Conservation (phyloP, 2,113 vertebrate species). For the Chroicocephalus ridibundus region DNA sequence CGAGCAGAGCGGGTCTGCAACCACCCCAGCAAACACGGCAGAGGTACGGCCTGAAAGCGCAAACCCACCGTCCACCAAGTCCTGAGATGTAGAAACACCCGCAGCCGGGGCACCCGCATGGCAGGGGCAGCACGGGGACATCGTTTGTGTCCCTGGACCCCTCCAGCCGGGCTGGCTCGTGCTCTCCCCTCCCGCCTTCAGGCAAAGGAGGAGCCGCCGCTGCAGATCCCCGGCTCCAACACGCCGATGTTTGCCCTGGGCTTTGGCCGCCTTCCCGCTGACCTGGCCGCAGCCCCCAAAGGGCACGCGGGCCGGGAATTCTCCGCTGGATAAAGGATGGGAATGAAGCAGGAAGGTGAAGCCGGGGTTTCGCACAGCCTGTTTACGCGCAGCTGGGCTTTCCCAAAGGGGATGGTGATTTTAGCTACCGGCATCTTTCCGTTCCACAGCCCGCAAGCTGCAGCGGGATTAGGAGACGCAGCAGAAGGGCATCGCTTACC, state of each 20-base stretch:
- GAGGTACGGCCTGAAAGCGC: neutral
- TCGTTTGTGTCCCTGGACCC: neutral
- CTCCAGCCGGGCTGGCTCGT: neutral
- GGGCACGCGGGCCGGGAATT: neutral
- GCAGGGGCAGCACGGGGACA: neutral
- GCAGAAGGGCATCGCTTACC: neutral
- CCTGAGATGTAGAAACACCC: neutral
- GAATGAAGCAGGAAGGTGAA: neutral
- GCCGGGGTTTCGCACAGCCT: neutral
- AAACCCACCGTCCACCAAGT: neutral
- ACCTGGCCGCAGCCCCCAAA: neutral
- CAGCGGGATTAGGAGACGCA: neutral
- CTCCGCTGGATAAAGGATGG: neutral
- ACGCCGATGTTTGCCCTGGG: neutral
- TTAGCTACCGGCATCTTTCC: neutral
- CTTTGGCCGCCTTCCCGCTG: neutral
- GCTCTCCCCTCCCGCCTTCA: neutral
- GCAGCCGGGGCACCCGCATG: fast-evolving
- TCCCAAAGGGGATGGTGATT: neutral
- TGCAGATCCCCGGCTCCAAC: neutral
- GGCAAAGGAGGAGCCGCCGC: neutral
- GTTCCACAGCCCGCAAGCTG: neutral
- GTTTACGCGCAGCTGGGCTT: neutral
- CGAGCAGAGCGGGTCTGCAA: neutral
- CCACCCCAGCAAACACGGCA: neutral